A percentile compares a stretch with the other conserved stretches of the same genome.
Evolutionary conservation across 2,888 invertebrate genomes (phyloP).

Genomic region (Julus scanicus): DNA sequence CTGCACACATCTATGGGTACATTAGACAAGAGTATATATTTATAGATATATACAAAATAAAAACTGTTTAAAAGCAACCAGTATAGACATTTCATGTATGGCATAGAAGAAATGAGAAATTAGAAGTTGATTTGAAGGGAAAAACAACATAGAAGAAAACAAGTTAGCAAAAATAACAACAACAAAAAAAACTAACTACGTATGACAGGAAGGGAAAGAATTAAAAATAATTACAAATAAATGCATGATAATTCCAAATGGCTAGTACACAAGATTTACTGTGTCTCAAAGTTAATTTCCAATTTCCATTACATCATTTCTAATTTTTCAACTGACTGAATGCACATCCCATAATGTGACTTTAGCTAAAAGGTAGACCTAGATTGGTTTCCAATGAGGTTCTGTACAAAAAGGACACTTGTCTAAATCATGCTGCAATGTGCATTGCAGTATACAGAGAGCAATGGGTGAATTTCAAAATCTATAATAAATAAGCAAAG

Average conservation of each 20-base stretch:
- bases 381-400: background rate
- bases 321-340: constrained; percentile 25
- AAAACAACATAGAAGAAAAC: background rate
- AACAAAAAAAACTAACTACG: too few species aligned
- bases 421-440: constrained; percentile 40
- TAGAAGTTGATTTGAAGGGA: background rate
- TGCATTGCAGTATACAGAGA: background rate
- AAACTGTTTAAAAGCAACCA: constrained; percentile 14
- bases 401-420: constrained; percentile 47
- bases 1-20: constrained; percentile 35
- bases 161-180: background rate
- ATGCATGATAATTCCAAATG: background rate
- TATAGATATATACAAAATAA: constrained; percentile 52
- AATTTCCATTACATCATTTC: constrained; percentile 24
- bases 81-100: constrained; percentile 10
- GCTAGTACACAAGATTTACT: background rate
- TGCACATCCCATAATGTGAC: background rate
- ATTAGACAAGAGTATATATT: constrained; percentile 36
- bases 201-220: background rate
- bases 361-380: background rate
- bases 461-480: constrained; percentile 10
- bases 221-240: background rate
- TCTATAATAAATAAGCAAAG: background rate
- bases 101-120: constrained; percentile 43
- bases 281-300: constrained; percentile 18